These are phyloP conservation scores for Monoplex corrugatus DNA, from an alignment of 2,888 invertebrate species.

Conservation along the genomic window DNA sequence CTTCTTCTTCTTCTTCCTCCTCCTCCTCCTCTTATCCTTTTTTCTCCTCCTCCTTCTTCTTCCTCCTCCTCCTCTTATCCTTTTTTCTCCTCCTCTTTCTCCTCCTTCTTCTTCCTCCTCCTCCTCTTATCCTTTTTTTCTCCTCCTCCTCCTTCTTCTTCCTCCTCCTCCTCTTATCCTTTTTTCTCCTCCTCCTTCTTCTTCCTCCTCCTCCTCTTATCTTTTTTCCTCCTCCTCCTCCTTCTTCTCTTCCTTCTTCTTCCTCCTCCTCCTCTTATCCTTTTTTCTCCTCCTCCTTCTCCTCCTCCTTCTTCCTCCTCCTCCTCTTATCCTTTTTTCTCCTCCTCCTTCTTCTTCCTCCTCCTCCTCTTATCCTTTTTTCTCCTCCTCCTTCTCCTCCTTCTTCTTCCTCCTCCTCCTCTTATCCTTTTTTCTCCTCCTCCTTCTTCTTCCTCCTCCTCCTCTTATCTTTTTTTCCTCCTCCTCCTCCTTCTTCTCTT, in stretches of 20 bases:
- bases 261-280: too few relatives aligned
- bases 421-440: too few relatives aligned
- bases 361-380: neutral
- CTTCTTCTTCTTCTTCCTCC: neutral
- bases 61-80: neutral
- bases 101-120: slow-evolving; percentile 12
- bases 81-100: neutral
- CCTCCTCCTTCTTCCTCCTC: neutral
- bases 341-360: neutral
- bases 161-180: neutral
- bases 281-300: neutral
- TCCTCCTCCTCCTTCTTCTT: slow-evolving; percentile 32
- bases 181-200: neutral
- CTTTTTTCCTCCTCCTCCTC: neutral
- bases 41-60: slow-evolving; percentile 29
- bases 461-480: too few relatives aligned
- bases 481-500: too few relatives aligned
- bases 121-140: slow-evolving; percentile 13
- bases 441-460: too few relatives aligned
- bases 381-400: neutral
- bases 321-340: neutral
- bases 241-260: neutral
- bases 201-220: slow-evolving; percentile 26
- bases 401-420: neutral
- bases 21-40: slow-evolving; percentile 28